Evolutionary conservation across 2,888 invertebrate genomes (phyloP).

Genomic region (Neria commutata): DNA sequence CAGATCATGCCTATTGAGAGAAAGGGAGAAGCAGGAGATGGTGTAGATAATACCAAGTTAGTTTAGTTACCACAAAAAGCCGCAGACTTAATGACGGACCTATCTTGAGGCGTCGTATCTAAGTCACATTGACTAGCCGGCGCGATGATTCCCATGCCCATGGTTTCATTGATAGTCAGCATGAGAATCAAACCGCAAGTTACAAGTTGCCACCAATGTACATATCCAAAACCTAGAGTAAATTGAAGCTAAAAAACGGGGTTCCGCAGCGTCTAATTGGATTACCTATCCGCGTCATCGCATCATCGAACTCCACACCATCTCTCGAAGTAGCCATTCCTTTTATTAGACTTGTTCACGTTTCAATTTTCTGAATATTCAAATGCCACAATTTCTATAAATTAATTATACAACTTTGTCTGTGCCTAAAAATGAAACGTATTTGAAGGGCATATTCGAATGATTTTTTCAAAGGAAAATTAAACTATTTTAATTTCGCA

Average conservation of each 20-base stretch:
- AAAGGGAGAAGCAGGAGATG: too few species aligned
- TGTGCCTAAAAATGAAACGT: too few species aligned
- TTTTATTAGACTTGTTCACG: too few species aligned
- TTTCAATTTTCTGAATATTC: too few species aligned
- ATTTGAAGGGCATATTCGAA: too few species aligned
- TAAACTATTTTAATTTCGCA: too few species aligned
- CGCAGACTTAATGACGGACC: conserved; percentile 31
- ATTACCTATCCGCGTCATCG: conserved; percentile 38
- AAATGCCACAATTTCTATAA: too few species aligned
- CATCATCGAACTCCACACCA: conserved; percentile 35
- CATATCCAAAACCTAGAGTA: conserved; percentile 35
- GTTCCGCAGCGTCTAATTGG: neutral
- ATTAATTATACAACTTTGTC: too few species aligned
- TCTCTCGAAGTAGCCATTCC: too few species aligned
- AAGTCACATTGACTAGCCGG: conserved; percentile 39
- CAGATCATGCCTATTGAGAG: conserved; percentile 40
- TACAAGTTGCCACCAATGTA: conserved; percentile 33
- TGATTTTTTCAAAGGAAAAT: too few species aligned
- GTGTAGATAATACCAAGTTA: too few species aligned
- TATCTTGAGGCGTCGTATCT: conserved; percentile 29
- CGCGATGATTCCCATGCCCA: conserved; percentile 41
- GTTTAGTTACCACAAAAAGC: conserved; percentile 22
- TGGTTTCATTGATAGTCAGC: conserved; percentile 40
- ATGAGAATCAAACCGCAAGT: conserved; percentile 39
- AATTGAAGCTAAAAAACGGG: neutral